phyloP scores from a whole-genome alignment of 1,140 invertebrate genomes.

The Protaetia brevitarsis region DNA sequence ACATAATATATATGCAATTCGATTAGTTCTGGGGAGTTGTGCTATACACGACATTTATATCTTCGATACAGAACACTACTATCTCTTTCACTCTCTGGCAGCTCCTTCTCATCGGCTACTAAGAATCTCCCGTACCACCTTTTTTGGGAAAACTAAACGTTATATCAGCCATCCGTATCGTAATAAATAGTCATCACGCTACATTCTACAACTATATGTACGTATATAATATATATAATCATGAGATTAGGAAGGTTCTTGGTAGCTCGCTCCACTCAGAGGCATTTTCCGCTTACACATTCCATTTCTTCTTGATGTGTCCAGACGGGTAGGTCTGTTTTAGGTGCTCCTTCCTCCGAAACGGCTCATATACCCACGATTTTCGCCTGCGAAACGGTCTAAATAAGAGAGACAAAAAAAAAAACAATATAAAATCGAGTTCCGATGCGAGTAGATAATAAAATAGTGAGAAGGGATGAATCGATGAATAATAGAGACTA shows the following conservation, averaged over 20 bases:
- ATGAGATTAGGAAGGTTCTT: not conserved
- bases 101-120: no score
- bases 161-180: no score
- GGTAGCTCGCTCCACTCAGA: not conserved
- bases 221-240: no score
- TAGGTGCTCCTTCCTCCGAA: not conserved
- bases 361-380: not conserved
- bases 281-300: not conserved
- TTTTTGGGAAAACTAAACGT: no score
- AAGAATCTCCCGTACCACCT: no score
- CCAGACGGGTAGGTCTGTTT: not conserved
- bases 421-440: not conserved
- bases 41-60: not conserved
- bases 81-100: no score
- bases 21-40: not conserved
- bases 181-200: no score
- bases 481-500: not conserved
- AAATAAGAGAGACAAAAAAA: not conserved
- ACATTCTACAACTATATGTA: no score
- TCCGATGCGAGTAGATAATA: not conserved
- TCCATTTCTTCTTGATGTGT: conserved; percentile 1
- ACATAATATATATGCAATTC: no score
- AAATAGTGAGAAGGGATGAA: not conserved
- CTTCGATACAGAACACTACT: not conserved
- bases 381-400: conserved; percentile 2